A percentile compares a stretch with the other conserved stretches of the same genome.
These are phyloP conservation scores for Helicolenus hilgendorfi DNA, from an alignment of 2,797 vertebrate species.

Conservation along the genomic window DNA sequence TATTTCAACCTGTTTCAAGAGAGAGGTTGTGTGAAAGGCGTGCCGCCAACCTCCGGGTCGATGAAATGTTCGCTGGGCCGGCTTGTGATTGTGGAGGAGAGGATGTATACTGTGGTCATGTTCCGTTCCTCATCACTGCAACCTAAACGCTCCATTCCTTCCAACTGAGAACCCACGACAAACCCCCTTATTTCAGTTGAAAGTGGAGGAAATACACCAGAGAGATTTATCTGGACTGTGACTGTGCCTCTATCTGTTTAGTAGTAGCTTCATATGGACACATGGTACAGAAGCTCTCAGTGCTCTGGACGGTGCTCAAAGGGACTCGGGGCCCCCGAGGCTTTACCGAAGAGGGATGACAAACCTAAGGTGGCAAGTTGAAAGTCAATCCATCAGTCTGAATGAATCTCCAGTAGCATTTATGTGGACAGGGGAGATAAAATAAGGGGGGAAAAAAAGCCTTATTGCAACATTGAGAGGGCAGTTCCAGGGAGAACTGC, in stretches of 20 bases:
- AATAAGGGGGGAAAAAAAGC: constrained; percentile 18
- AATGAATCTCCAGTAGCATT: constrained; percentile 67
- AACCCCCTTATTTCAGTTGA: constrained; percentile 7
- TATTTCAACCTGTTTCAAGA: too few species aligned
- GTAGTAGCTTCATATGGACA: constrained; percentile 20
- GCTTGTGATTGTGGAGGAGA: background rate
- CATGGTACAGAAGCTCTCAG: constrained; percentile 38
- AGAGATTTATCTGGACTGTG: constrained; percentile 48
- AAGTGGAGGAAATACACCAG: constrained; percentile 23
- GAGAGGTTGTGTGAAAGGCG: too few species aligned
- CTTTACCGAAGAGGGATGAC: constrained; percentile 57
- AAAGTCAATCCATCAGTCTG: constrained; percentile 70
- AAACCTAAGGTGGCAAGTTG: constrained; percentile 59
- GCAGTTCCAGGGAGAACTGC: constrained; percentile 41
- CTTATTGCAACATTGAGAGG: constrained; percentile 51
- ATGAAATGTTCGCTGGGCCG: background rate
- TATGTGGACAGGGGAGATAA: constrained; percentile 57
- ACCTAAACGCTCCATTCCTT: background rate
- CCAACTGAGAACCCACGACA: constrained; percentile 7
- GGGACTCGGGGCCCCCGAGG: constrained; percentile 49
- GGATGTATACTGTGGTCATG: background rate
- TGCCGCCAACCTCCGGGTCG: background rate
- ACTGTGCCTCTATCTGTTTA: constrained; percentile 46
- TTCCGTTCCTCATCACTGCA: background rate
- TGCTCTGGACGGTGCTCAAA: constrained; percentile 54